Conservation (phyloP, 2,113 vertebrate genomes). For the Leucopternis melanops region DNA sequence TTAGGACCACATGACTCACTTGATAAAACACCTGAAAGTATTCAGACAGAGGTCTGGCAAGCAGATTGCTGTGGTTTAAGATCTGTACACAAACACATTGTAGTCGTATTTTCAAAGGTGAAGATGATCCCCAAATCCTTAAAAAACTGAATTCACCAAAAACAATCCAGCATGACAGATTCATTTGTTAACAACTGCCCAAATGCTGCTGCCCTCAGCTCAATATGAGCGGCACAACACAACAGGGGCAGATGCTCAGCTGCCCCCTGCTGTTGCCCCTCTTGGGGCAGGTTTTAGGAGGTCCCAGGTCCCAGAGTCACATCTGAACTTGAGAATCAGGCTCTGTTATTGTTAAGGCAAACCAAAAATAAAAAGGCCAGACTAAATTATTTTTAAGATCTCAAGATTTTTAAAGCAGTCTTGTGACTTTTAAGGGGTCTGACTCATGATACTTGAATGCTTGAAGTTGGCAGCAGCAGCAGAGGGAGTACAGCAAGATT, state of each 20-base stretch:
- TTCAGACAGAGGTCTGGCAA: background rate
- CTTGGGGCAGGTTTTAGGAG: background rate
- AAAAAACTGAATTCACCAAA: background rate
- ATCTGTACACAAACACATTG: accelerated
- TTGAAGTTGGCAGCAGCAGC: background rate
- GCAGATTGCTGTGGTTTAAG: background rate
- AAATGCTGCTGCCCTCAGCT: background rate
- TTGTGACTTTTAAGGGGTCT: conserved; percentile 34
- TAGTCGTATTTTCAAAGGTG: accelerated
- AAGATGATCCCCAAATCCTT: background rate
- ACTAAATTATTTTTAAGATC: conserved; percentile 56
- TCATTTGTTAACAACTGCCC: background rate
- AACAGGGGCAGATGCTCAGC: accelerated
- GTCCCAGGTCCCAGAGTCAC: background rate
- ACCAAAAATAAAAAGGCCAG: conserved; percentile 32
- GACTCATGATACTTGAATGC: conserved; percentile 53
- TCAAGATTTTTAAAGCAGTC: conserved; percentile 28
- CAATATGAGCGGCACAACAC: accelerated
- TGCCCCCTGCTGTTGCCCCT: accelerated
- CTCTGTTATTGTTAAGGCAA: background rate
- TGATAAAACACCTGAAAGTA: background rate
- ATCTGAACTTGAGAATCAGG: background rate
- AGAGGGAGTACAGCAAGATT: background rate
- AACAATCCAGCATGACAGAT: background rate
- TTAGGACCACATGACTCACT: background rate